Evolutionary conservation across 2,113 vertebrate species (phyloP).

Genomic region (Castor canadensis): DNA sequence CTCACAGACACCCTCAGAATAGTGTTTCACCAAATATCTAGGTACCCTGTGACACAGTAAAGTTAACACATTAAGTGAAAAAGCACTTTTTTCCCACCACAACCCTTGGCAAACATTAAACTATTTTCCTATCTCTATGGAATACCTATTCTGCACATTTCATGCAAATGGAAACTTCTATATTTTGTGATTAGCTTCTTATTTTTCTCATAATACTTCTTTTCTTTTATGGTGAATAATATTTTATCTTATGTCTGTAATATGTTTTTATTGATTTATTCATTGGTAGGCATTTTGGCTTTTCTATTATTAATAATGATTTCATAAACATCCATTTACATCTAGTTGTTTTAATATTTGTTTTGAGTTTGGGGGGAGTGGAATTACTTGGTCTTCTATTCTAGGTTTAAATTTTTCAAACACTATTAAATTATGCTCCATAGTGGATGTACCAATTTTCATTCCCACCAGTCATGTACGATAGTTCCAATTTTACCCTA

Average conservation of each 20-base stretch:
- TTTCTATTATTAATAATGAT: not conserved
- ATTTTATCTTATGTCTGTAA: not conserved
- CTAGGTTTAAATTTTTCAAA: not conserved
- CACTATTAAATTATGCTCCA: not conserved
- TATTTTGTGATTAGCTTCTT: not conserved
- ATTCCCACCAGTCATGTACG: not conserved
- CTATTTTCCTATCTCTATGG: not conserved
- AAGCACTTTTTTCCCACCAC: accelerated
- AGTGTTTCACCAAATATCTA: not conserved
- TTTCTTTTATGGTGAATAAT: not conserved
- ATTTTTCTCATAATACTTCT: not conserved
- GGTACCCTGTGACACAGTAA: not conserved
- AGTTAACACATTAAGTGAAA: not conserved
- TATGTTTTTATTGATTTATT: not conserved
- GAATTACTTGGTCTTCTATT: not conserved
- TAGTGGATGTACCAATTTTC: not conserved
- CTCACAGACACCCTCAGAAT: not conserved
- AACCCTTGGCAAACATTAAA: not conserved
- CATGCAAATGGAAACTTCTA: not conserved
- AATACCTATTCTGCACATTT: not conserved
- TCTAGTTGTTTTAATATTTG: not conserved
- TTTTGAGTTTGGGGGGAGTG: not conserved
- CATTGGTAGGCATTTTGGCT: not conserved
- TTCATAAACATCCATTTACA: not conserved
- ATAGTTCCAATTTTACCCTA: not conserved